These are phyloP conservation scores for Pygoscelis antarcticus DNA, from an alignment of 2,113 vertebrate species.

Conservation along the genomic window DNA sequence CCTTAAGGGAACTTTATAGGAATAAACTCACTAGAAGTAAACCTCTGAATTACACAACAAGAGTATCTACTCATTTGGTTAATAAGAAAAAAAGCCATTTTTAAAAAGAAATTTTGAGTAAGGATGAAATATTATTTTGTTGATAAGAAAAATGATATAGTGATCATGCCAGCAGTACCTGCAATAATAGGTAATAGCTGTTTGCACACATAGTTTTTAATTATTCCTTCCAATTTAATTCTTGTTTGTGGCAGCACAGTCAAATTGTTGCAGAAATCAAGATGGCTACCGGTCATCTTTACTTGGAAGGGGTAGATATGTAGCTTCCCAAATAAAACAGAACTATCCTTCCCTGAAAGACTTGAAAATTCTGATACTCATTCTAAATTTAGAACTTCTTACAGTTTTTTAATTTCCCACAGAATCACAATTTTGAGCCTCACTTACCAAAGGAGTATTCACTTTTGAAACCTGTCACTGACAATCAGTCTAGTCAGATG, in stretches of 20 bases:
- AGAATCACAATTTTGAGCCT: background rate
- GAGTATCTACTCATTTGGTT: background rate
- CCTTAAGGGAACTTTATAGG: background rate
- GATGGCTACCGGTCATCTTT: background rate
- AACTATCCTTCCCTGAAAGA: background rate
- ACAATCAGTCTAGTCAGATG: background rate
- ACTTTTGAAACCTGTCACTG: background rate
- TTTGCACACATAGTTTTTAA: background rate
- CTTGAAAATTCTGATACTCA: background rate
- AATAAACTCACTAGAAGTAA: background rate
- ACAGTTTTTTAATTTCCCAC: background rate
- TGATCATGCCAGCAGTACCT: background rate
- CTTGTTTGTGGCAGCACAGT: background rate
- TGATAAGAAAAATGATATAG: background rate
- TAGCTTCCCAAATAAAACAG: background rate
- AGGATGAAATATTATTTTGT: background rate
- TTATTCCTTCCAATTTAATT: background rate
- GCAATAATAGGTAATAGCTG: background rate
- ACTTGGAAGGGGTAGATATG: background rate
- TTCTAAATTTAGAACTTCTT: background rate
- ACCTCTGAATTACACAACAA: background rate
- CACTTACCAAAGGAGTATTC: background rate
- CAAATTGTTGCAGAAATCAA: background rate
- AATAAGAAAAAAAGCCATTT: background rate
- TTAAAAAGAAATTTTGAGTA: background rate